Conservation (phyloP, 1,140 invertebrate species). For the Tetragonula clypearis region DNA sequence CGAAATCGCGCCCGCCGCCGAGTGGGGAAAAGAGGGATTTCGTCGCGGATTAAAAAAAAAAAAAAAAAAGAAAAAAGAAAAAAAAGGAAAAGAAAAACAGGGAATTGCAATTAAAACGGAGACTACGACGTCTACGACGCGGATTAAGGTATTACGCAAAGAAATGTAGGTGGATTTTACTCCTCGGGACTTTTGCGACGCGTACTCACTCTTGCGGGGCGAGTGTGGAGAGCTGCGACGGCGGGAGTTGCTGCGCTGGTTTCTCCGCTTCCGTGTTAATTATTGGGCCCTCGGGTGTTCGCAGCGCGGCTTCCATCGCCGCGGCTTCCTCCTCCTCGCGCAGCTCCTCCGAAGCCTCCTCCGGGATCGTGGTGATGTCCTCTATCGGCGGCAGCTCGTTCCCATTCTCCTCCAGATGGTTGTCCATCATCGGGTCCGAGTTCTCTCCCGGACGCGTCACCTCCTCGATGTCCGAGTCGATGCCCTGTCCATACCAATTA, state of each 20-base stretch:
- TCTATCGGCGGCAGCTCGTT: conserved; percentile 75
- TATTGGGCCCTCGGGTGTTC: conserved; percentile 69
- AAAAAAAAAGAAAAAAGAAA: not conserved
- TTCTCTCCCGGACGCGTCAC: conserved; percentile 83
- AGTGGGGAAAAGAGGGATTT: no score
- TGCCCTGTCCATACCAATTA: conserved; percentile 83
- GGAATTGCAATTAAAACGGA: conserved; percentile 34
- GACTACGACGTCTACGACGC: not conserved
- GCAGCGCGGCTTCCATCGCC: conserved; percentile 64
- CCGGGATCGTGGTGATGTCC: conserved; percentile 79
- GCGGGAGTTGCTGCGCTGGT: conserved; percentile 52
- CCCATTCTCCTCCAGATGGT: conserved; percentile 75
- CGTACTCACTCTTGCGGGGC: conserved; percentile 68
- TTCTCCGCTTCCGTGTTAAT: conserved; percentile 74
- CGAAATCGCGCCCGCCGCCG: not conserved
- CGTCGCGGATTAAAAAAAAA: no score
- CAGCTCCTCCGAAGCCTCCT: conserved; percentile 79
- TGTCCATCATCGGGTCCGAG: conserved; percentile 74
- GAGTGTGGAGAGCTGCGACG: conserved; percentile 41
- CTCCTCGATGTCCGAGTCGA: conserved; percentile 94
- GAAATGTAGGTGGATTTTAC: not conserved
- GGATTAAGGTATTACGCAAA: conserved; percentile 25
- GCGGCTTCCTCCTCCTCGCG: conserved; percentile 77
- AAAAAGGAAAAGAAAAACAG: not conserved
- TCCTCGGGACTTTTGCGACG: not conserved